Conservation (phyloP, 2,113 vertebrate genomes). For the Pygathrix nemaeus region DNA sequence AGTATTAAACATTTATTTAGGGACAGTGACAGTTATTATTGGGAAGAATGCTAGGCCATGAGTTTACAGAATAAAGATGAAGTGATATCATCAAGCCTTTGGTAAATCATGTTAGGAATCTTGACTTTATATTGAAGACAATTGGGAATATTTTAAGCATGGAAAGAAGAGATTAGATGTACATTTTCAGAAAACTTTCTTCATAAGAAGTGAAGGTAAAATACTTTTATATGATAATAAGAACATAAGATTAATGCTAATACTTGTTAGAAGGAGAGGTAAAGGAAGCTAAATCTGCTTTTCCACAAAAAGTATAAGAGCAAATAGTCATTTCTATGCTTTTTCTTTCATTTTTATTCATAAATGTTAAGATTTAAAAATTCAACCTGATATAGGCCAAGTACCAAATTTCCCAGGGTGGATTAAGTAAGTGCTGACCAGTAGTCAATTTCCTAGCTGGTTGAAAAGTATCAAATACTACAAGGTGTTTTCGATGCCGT, state of each 20-base stretch:
- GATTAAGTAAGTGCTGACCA: background rate
- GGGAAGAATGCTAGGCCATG: background rate
- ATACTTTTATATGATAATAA: background rate
- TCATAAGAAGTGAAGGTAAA: background rate
- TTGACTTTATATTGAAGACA: background rate
- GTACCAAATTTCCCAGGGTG: background rate
- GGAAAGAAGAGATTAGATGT: background rate
- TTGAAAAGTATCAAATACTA: background rate
- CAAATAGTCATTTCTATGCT: background rate
- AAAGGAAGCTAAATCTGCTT: background rate
- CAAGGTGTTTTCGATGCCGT: background rate
- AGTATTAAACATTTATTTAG: background rate
- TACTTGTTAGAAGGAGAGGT: background rate
- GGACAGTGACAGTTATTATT: background rate
- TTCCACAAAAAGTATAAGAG: background rate
- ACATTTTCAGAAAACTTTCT: conserved; percentile 20
- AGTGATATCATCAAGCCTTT: background rate
- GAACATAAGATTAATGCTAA: background rate
- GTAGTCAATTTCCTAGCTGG: background rate
- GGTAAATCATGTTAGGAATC: background rate
- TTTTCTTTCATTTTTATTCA: background rate
- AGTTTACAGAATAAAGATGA: background rate
- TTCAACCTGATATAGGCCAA: background rate
- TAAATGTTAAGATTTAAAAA: background rate
- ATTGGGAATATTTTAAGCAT: background rate